phyloP scores from a whole-genome alignment of 1,140 invertebrate species.

The Tenebrio molitor region DNA sequence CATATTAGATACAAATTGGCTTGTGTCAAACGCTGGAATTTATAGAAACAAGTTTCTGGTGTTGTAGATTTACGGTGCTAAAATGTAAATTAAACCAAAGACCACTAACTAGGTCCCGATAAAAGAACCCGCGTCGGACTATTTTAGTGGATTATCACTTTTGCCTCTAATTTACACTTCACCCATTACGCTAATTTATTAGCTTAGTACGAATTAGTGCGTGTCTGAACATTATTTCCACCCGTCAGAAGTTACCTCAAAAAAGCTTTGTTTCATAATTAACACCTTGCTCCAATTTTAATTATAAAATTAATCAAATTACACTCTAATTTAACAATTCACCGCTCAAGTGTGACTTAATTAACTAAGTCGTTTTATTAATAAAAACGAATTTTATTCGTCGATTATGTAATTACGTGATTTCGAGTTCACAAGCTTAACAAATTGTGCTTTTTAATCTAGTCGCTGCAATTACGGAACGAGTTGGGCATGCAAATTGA shows the following conservation, averaged over 20 bases:
- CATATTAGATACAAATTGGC: constrained; percentile 47
- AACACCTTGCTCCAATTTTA: constrained; percentile 32
- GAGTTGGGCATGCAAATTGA: neutral
- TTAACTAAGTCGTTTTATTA: constrained; percentile 24
- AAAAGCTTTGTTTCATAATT: constrained; percentile 31
- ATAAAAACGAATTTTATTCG: constrained; percentile 12
- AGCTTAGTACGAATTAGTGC: constrained; percentile 5
- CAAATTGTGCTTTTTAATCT: neutral
- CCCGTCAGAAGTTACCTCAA: constrained; percentile 7
- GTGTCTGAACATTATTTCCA: constrained; percentile 30
- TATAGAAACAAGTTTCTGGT: constrained; percentile 40
- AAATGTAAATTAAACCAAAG: constrained; percentile 41
- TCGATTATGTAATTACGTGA: constrained; percentile 5
- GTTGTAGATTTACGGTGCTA: constrained; percentile 17
- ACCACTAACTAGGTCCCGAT: constrained; percentile 2
- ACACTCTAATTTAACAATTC: constrained; percentile 31
- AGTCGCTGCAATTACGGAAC: neutral
- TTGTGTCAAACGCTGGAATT: constrained; percentile 35
- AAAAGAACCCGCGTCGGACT: constrained; percentile 3
- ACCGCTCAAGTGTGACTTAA: constrained; percentile 15
- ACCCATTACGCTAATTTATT: constrained; percentile 34
- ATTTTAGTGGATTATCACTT: constrained; percentile 14
- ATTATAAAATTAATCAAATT: constrained; percentile 37
- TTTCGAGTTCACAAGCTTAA: neutral
- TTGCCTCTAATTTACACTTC: constrained; percentile 10